A percentile compares a stretch with the other conserved stretches of the same genome.
Evolutionary conservation across 2,113 vertebrate species (phyloP).

Genomic region (Brienomyrus brachyistius): DNA sequence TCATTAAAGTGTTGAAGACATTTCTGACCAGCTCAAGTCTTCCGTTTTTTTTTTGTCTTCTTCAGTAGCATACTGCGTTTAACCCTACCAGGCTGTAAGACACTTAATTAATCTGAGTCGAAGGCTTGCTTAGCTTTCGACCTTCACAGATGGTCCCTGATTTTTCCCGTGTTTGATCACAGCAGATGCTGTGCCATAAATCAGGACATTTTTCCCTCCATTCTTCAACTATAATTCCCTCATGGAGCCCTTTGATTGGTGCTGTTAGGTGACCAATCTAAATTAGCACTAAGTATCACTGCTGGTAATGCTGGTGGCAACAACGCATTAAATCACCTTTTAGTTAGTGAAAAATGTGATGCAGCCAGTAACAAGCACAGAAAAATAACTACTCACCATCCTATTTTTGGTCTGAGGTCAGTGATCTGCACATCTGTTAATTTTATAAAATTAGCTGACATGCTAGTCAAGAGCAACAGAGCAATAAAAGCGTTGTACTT

Average conservation of each 20-base stretch:
- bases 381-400: background rate
- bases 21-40: background rate
- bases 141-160: background rate
- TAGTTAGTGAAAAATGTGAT: background rate
- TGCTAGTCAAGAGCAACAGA: background rate
- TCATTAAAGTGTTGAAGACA: background rate
- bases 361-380: background rate
- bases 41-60: too few species aligned
- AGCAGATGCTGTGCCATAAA: background rate
- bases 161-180: background rate
- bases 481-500: background rate
- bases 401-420: background rate
- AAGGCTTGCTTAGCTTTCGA: background rate
- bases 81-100: background rate
- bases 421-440: background rate
- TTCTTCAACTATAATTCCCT: background rate
- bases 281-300: background rate
- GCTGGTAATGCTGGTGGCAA: background rate
- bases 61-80: background rate
- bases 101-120: conserved; percentile 2
- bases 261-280: background rate
- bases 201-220: background rate
- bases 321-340: background rate
- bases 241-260: conserved; percentile 11
- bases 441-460: background rate